Base-by-base conservation (phyloP, 2,797 vertebrate species). In the Oreochromis grahami region DNA sequence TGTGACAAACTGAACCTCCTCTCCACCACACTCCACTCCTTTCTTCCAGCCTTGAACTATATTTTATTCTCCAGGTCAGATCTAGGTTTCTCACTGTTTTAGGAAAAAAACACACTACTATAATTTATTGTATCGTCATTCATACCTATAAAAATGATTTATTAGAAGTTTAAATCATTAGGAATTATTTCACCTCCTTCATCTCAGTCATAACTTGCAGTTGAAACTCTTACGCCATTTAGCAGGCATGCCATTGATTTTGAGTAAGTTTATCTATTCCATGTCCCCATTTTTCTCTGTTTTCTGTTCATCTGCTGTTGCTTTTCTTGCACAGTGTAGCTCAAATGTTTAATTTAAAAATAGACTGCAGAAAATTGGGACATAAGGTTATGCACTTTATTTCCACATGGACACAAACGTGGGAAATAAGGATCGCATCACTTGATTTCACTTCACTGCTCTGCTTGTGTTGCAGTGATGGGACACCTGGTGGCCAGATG, bases 401-500 rank as follows among this genome's bases (percentile, higher is more conserved):
- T 74, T 32, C 11, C 45, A 50, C 45, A 74, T 32, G 7, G 70
- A 50, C 7, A 32, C 17, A 74, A 50, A 50, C 10, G n/a, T 74
- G 29, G 10, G 17, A 48, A 48, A 72, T 72, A 19, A 50, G 43
- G 45, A 48, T 12, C 11, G 11, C 45, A 32, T 74, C 45, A n/a
- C 24, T 13, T 74, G 12, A 45, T 65, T 32, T 10, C 3, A 9
- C 24, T 26, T 13, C 6, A 17, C 36, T 32, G 14, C 8, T 36
- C 21, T 63, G 29, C 2, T 52, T 82, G 13, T 19, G 63, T 2
- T 79, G 86, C 80, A 97, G 96, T 2, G 98, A 99, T 0, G 98
- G 98, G 78, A 96, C 96, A 0, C 99, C 99, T 0, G 98, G 99
- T 81, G 98, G 97, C 87, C 98, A 99, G 96, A 96, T 93, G 0